These are phyloP conservation scores for Campopleginae sp. DNA, from an alignment of 2,888 invertebrate genomes.

Conservation along the genomic window DNA sequence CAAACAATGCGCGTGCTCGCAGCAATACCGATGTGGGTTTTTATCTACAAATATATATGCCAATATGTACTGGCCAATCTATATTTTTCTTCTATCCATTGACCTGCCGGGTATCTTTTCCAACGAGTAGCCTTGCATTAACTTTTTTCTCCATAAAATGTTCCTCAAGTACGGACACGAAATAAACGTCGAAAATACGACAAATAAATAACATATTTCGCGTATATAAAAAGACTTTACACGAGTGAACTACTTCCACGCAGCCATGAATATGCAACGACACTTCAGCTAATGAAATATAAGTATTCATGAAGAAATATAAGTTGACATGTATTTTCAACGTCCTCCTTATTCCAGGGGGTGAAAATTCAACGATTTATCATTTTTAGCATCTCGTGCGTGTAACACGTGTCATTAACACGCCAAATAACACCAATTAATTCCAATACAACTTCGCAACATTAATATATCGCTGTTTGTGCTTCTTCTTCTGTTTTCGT, in stretches of 20 bases:
- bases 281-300: conserved; percentile 16
- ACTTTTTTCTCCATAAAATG: neutral
- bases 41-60: neutral
- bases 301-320: neutral
- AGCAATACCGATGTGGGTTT: conserved; percentile 18
- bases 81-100: neutral
- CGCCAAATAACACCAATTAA: conserved; percentile 38
- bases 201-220: neutral
- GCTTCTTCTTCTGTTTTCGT: neutral
- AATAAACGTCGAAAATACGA: neutral
- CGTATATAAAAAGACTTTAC: neutral
- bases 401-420: conserved; percentile 45
- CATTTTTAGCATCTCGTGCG: conserved; percentile 26
- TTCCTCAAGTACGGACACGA: neutral
- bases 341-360: neutral
- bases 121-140: neutral
- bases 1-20: conserved; percentile 38
- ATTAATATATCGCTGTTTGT: conserved; percentile 2
- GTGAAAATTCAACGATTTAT: conserved; percentile 38
- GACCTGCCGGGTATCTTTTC: neutral
- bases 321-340: neutral
- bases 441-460: conserved; percentile 21
- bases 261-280: conserved; percentile 6
- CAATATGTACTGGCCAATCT: neutral
- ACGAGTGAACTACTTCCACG: neutral